A percentile compares a stretch with the other conserved stretches of the same genome.
Evolutionary conservation across 2,888 invertebrate genomes (phyloP).

Genomic region (Nasonovia ribisnigri): DNA sequence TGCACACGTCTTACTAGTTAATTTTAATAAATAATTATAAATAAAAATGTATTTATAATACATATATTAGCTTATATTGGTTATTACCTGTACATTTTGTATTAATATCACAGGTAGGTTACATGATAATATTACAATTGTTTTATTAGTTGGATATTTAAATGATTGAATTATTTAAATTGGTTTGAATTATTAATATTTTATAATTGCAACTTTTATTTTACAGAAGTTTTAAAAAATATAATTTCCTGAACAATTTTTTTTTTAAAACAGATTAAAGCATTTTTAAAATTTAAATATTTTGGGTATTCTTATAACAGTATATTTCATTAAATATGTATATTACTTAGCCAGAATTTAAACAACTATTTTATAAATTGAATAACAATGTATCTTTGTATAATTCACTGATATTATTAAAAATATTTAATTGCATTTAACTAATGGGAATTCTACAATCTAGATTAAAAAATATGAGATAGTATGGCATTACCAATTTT

Average conservation of each 20-base stretch:
- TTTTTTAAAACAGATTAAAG: too few relatives aligned
- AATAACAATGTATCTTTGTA: neutral
- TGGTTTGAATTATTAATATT: neutral
- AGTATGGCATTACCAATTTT: constrained; percentile 7
- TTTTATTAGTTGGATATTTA: neutral
- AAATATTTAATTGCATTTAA: neutral
- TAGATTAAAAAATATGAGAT: neutral
- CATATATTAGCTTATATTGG: neutral
- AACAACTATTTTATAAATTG: neutral
- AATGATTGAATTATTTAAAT: neutral
- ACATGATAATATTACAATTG: neutral
- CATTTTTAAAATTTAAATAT: neutral
- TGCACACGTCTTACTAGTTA: neutral
- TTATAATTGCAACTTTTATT: neutral
- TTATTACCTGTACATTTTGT: neutral
- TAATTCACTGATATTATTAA: neutral
- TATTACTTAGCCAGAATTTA: neutral
- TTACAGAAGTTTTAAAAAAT: too few relatives aligned
- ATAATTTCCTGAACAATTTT: too few relatives aligned
- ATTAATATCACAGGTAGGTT: neutral
- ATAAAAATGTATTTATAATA: neutral
- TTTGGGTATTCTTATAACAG: neutral
- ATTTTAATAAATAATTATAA: neutral
- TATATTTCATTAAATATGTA: neutral
- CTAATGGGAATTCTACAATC: neutral